A percentile compares a stretch with the other conserved stretches of the same genome.
Evolutionary conservation across 2,888 invertebrate genomes (phyloP).

Genomic region (Balanococcus diminutus): DNA sequence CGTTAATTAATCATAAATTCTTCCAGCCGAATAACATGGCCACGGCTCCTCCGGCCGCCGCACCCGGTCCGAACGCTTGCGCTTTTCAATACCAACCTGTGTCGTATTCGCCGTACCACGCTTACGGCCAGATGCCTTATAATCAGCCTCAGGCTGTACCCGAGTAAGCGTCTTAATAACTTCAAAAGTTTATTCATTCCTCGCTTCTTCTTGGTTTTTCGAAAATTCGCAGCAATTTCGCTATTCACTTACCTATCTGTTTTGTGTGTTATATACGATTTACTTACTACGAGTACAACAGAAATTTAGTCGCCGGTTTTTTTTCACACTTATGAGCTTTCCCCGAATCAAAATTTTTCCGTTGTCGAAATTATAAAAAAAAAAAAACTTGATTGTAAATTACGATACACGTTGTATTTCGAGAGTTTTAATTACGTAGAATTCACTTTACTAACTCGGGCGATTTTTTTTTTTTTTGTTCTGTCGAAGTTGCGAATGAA

Average conservation of each 20-base stretch:
- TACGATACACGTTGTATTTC: too few species aligned
- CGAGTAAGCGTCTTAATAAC: constrained; percentile 39
- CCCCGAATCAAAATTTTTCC: too few species aligned
- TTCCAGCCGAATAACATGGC: constrained; percentile 71
- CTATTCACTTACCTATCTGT: background rate
- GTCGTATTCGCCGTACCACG: constrained; percentile 47
- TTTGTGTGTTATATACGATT: background rate
- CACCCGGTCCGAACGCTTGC: constrained; percentile 70
- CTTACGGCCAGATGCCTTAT: constrained; percentile 49
- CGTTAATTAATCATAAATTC: constrained; percentile 73
- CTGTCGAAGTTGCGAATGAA: constrained; percentile 28
- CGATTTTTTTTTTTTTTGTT: constrained; percentile 13
- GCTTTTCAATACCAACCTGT: constrained; percentile 61
- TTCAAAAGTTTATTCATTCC: constrained; percentile 44
- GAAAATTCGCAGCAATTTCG: background rate
- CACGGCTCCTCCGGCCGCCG: constrained; percentile 66
- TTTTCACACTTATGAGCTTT: too few species aligned
- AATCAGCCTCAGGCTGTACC: constrained; percentile 52
- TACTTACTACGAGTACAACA: too few species aligned
- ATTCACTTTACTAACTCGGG: background rate
- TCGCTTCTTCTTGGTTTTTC: constrained; percentile 48
- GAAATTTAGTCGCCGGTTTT: too few species aligned
- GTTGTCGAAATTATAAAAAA: too few species aligned
- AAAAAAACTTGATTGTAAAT: background rate
- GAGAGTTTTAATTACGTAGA: background rate